A percentile compares a stretch with the other conserved stretches of the same genome.
phyloP scores from a whole-genome alignment of 2,888 invertebrate species.

The Noctuana brunneofusca region DNA sequence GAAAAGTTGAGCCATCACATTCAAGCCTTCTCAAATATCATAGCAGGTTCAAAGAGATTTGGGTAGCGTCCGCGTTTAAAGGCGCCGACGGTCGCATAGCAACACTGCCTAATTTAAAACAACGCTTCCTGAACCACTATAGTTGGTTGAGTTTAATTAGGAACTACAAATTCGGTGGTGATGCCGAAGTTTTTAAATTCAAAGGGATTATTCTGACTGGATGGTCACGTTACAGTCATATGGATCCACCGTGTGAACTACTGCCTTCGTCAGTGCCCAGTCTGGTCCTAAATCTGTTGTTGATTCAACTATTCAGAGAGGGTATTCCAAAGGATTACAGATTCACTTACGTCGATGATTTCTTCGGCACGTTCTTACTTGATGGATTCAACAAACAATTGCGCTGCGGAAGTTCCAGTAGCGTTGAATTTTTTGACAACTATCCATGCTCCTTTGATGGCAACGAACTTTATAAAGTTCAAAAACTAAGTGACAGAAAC shows the following conservation, averaged over 20 bases:
- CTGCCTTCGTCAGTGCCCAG: slow-evolving; percentile 85
- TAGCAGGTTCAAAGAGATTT: slow-evolving; percentile 84
- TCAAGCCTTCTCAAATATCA: slow-evolving; percentile 54
- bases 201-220: slow-evolving; percentile 88
- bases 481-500: slow-evolving; percentile 40
- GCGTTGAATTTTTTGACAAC: slow-evolving; percentile 40
- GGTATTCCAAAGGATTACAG: slow-evolving; percentile 40
- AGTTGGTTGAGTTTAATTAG: slow-evolving; percentile 86
- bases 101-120: slow-evolving; percentile 79
- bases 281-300: slow-evolving; percentile 81
- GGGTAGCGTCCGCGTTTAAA: slow-evolving; percentile 94
- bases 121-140: slow-evolving; percentile 88
- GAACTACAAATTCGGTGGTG: slow-evolving; percentile 71
- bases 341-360: slow-evolving; percentile 37
- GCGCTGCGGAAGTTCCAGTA: slow-evolving; percentile 41
- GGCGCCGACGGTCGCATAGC: slow-evolving; percentile 85
- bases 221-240: slow-evolving; percentile 88
- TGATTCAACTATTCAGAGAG: slow-evolving; percentile 61
- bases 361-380: slow-evolving; percentile 45
- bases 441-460: slow-evolving; percentile 50
- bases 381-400: slow-evolving; percentile 43
- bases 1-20: slow-evolving; percentile 52
- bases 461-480: slow-evolving; percentile 40
- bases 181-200: slow-evolving; percentile 58
- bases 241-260: slow-evolving; percentile 85